Percentiles rank a stretch among this genome's conserved stretches.
Conservation (phyloP, 2,797 vertebrate species). For the Fratercula arctica region DNA sequence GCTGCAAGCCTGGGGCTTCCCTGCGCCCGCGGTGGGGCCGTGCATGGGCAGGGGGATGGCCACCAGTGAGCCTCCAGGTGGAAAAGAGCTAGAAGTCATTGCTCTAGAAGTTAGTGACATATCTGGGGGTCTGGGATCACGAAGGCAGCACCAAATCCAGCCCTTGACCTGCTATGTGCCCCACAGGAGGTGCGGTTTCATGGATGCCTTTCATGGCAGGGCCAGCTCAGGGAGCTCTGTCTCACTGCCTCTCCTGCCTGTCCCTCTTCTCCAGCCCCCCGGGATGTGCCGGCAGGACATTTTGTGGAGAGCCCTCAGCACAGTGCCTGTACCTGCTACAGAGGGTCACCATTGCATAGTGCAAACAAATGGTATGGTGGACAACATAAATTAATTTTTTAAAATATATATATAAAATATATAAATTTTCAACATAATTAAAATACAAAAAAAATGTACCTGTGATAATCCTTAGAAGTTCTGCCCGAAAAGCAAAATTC, state of each 20-base stretch:
- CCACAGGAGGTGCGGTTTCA: not conserved
- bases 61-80: not conserved
- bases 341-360: no score
- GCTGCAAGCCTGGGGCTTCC: not conserved
- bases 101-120: rapidly evolving
- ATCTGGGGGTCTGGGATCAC: not conserved
- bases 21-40: rapidly evolving
- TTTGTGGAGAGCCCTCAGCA: not conserved
- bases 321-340: not conserved
- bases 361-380: not conserved
- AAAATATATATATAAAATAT: not conserved
- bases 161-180: not conserved
- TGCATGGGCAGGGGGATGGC: no score
- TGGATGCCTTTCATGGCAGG: rapidly evolving
- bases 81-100: not conserved
- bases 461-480: not conserved
- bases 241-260: not conserved
- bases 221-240: not conserved
- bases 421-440: not conserved
- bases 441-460: not conserved
- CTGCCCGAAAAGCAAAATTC: not conserved
- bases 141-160: not conserved
- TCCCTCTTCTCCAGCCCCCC: not conserved
- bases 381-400: not conserved
- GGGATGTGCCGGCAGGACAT: rapidly evolving